Conservation (phyloP, 2,797 vertebrate genomes). For the Natrix natrix region DNA sequence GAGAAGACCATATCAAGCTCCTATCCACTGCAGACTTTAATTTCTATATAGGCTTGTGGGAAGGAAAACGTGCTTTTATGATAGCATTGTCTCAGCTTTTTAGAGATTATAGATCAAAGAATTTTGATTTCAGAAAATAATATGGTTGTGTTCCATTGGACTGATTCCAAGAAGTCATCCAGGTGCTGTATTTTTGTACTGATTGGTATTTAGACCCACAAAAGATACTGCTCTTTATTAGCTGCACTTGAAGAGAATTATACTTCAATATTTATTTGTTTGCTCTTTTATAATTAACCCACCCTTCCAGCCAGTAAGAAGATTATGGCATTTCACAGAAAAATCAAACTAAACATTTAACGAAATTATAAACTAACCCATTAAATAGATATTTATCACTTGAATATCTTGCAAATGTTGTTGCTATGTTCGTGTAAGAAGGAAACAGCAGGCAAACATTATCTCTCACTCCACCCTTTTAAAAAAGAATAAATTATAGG, state of each 20-base stretch:
- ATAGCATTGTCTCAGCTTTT: neutral
- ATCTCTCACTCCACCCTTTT: constrained; percentile 28
- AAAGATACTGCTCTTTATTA: neutral
- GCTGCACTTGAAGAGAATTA: neutral
- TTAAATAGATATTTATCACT: neutral
- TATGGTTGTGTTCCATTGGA: neutral
- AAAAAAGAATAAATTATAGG: constrained; percentile 32
- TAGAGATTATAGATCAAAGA: neutral
- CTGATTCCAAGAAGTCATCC: neutral
- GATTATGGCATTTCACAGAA: neutral
- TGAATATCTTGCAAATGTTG: constrained; percentile 18
- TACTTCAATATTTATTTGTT: neutral
- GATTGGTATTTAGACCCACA: neutral
- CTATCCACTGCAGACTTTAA: neutral
- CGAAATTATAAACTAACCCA: neutral
- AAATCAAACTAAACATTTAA: neutral
- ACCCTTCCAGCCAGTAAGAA: neutral
- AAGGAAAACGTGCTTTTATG: neutral
- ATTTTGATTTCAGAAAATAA: neutral
- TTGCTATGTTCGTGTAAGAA: constrained; percentile 23
- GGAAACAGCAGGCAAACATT: constrained; percentile 48
- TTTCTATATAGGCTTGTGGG: neutral
- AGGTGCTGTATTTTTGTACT: neutral
- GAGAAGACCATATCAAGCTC: neutral
- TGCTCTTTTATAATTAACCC: neutral